These are phyloP conservation scores for Mamestra configurata DNA, from an alignment of 1,140 invertebrate species.

Conservation along the genomic window DNA sequence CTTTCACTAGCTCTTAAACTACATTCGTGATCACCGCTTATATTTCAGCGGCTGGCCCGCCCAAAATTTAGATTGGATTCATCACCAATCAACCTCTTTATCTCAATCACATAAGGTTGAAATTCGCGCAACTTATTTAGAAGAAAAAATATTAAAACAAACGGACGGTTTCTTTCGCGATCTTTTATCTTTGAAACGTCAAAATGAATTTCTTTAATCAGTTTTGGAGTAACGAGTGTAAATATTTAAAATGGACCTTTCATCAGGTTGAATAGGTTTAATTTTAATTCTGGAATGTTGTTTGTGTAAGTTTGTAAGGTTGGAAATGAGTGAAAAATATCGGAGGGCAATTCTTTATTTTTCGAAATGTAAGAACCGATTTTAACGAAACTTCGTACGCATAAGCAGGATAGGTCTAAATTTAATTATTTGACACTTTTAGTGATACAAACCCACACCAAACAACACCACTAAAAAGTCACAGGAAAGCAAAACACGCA, in stretches of 20 bases:
- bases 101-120: conserved; percentile 46
- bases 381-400: too few species aligned
- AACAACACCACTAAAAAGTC: too few species aligned
- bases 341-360: too few species aligned
- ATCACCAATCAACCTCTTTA: conserved; percentile 56
- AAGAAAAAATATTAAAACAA: conserved; percentile 35
- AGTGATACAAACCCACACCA: too few species aligned
- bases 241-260: conserved; percentile 21
- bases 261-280: background rate
- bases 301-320: background rate
- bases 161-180: conserved; percentile 30
- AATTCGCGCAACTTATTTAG: conserved; percentile 35
- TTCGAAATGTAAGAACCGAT: too few species aligned
- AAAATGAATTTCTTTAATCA: conserved; percentile 54
- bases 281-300: background rate
- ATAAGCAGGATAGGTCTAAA: too few species aligned
- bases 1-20: conserved; percentile 59
- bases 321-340: too few species aligned
- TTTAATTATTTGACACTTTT: too few species aligned
- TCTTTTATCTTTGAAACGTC: conserved; percentile 51
- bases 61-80: conserved; percentile 77
- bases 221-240: conserved; percentile 37
- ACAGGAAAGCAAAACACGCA: too few species aligned
- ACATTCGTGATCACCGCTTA: conserved; percentile 73
- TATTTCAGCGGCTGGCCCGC: conserved; percentile 74